Evolutionary conservation across 92 coral and sea anemone genomes (phyloP), one percentile per base, ranked within the genome.

Genomic region (Ricordea florida): DNA sequence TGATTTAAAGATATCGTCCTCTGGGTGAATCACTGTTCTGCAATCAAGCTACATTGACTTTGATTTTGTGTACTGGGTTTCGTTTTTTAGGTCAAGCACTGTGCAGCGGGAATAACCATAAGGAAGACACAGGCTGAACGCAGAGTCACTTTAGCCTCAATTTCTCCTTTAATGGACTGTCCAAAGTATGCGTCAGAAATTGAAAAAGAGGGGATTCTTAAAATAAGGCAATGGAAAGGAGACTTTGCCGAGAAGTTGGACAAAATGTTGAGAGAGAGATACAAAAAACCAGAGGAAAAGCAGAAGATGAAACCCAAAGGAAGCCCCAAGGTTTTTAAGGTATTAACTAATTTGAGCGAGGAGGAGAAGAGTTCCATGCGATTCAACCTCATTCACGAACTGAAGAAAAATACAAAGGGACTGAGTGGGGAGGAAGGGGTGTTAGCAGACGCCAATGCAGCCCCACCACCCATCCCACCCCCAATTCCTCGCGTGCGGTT

Each of bases 101-200:
- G n/a, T n/a, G n/a, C n/a, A n/a, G n/a, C n/a, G n/a, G n/a, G n/a
- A n/a, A n/a, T n/a, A n/a, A n/a, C n/a, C n/a, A n/a, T n/a, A n/a
- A n/a, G n/a, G n/a, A n/a, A n/a, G n/a, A n/a, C n/a, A n/a, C n/a
- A 36, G 15, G 4, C 30, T 37, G 52, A 16, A 20, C 56, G 76
- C 30, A 75, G 77, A 65, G 40, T 40, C 18, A 74, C 87, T 21
- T 22, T 82, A 7, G 77, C 70, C 52, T 55, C 77, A 37, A 11
- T 3, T 0, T 56, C 72, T 14, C 71, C 87, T 17, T 14, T 65
- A 36, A 45, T 14, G 1, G 87, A 82, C 29, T 53, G 38, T 33
- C 41, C 87, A 2, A 82, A 82, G 48, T 82, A 74, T 28, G 87
- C 87, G 22, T 82, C 87, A n/a, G 64, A 74, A n/a, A 69, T 82